Conservation (phyloP, 2,888 invertebrate genomes). For the Crepidodera aurea region DNA sequence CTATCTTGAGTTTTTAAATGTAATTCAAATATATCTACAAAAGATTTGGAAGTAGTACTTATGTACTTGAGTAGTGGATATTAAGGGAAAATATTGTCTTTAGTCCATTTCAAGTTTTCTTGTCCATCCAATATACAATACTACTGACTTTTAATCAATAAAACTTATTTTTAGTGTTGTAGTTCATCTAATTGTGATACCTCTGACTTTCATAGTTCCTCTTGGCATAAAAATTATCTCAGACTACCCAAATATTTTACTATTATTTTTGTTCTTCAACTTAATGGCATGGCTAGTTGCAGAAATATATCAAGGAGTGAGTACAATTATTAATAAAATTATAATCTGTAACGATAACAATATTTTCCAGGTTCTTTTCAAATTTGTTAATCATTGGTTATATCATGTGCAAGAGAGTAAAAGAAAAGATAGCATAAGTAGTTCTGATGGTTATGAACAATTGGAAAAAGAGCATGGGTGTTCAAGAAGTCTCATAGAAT, state of each 20-base stretch:
- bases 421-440: slow-evolving; percentile 25
- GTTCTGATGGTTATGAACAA: slow-evolving; percentile 26
- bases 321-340: slow-evolving; percentile 18
- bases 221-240: slow-evolving; percentile 37
- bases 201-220: slow-evolving; percentile 41
- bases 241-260: slow-evolving; percentile 34
- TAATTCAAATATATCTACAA: too few species aligned
- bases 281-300: slow-evolving; percentile 40
- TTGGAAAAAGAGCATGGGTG: slow-evolving; percentile 27
- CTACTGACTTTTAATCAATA: background rate
- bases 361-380: slow-evolving; percentile 43
- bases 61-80: too few species aligned
- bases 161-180: slow-evolving; percentile 38
- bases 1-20: too few species aligned
- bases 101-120: too few species aligned
- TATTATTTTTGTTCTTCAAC: slow-evolving; percentile 35
- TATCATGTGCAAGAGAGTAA: slow-evolving; percentile 37
- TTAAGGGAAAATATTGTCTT: too few species aligned
- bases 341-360: too few species aligned
- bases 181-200: slow-evolving; percentile 41
- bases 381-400: slow-evolving; percentile 42
- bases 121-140: too few species aligned
- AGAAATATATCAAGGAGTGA: slow-evolving; percentile 46
- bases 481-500: slow-evolving; percentile 40
- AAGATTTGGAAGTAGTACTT: too few species aligned